Percentiles rank a stretch among this genome's conserved stretches.
Conservation (phyloP, 1,140 invertebrate species). For the Nomia melanderi region DNA sequence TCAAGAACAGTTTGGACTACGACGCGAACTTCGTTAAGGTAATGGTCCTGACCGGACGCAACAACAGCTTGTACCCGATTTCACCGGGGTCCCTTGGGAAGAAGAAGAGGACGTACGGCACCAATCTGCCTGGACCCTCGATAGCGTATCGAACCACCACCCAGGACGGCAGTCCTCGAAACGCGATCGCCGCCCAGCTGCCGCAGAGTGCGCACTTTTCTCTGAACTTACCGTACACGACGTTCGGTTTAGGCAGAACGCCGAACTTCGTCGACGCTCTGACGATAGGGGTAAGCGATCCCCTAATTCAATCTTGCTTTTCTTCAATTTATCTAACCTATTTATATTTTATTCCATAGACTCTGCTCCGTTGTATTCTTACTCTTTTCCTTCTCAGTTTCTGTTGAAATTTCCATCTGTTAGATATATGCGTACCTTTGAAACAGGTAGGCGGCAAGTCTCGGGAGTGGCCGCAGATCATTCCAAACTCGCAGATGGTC, state of each 20-base stretch:
- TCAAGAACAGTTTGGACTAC: conserved; percentile 94
- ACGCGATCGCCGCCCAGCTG: conserved; percentile 91
- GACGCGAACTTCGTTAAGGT: conserved; percentile 98
- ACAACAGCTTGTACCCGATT: conserved; percentile 86
- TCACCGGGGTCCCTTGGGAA: conserved; percentile 87
- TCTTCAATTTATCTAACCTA: not conserved
- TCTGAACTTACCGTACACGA: conserved; percentile 95
- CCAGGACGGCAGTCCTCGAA: conserved; percentile 88
- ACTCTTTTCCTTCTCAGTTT: no score
- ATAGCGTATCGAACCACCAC: conserved; percentile 93
- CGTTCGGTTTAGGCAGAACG: conserved; percentile 97
- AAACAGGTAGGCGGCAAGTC: conserved; percentile 75
- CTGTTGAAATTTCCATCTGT: no score
- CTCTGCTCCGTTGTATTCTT: not conserved
- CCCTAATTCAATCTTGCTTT: not conserved
- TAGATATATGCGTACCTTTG: not conserved
- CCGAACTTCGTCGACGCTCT: conserved; percentile 98
- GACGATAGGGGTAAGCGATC: conserved; percentile 87
- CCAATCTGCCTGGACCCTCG: conserved; percentile 93
- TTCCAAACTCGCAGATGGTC: conserved; percentile 98
- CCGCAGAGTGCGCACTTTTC: conserved; percentile 96
- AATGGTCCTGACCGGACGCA: conserved; percentile 92
- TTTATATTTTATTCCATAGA: no score
- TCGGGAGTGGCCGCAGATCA: conserved; percentile 94
- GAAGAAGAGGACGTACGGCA: conserved; percentile 91